Conservation (phyloP, 2,113 vertebrate genomes). For the Nymphicus hollandicus region DNA sequence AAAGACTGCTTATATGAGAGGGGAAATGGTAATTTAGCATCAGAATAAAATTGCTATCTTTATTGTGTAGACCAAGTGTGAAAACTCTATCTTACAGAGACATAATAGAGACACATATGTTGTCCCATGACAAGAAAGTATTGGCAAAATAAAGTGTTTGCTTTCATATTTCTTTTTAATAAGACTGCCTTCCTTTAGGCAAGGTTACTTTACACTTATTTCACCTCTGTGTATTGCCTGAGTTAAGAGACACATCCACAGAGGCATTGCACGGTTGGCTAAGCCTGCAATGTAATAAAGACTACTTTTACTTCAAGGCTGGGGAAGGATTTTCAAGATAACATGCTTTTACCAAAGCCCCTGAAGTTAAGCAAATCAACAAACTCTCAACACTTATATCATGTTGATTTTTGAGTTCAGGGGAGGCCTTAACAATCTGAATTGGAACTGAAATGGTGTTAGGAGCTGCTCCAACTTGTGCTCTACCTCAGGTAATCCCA, state of each 20-base stretch:
- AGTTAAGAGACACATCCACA: background rate
- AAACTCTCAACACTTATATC: background rate
- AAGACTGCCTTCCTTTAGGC: background rate
- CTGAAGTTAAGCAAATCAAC: background rate
- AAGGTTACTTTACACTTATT: background rate
- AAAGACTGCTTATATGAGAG: background rate
- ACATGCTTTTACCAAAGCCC: background rate
- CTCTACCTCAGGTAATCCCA: rapidly evolving
- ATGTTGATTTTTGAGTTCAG: background rate
- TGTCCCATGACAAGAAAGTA: background rate
- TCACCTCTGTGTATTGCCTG: background rate
- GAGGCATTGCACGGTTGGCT: background rate
- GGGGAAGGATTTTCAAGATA: background rate
- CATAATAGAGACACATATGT: background rate
- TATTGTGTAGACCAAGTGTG: background rate
- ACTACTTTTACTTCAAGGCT: background rate
- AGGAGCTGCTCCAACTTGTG: background rate
- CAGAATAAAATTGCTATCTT: background rate
- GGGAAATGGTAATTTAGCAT: background rate
- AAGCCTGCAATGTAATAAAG: background rate
- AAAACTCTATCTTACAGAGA: background rate
- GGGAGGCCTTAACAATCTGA: background rate
- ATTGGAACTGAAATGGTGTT: background rate
- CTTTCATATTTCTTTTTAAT: background rate
- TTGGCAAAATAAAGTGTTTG: background rate